Percentiles rank a stretch among this genome's conserved stretches.
Evolutionary conservation across 2,797 vertebrate species (phyloP).

Genomic region (Eulemur albifrons): DNA sequence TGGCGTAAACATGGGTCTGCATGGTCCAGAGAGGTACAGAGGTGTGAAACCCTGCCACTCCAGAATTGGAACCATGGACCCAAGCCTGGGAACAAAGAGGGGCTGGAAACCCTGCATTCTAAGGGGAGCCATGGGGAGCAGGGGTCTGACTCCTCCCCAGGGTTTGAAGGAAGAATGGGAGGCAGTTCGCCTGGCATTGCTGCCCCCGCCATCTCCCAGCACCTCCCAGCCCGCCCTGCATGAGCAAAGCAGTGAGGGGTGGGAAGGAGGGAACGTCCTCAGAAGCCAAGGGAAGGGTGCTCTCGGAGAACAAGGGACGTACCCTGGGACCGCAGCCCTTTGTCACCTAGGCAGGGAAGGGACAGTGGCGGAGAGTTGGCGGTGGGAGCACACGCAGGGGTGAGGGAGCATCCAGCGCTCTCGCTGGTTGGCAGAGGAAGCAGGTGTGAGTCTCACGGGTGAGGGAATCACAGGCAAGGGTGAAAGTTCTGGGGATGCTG

Average conservation of each 20-base stretch:
- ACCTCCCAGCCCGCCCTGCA: too few relatives aligned
- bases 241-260: background rate
- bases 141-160: background rate
- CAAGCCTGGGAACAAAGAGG: background rate
- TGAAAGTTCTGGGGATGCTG: background rate
- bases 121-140: background rate
- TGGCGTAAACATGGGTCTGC: background rate
- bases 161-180: background rate
- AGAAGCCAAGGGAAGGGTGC: background rate
- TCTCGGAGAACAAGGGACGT: background rate
- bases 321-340: too few relatives aligned
- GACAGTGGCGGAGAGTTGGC: background rate
- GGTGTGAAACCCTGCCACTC: too few relatives aligned
- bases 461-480: background rate
- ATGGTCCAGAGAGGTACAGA: background rate
- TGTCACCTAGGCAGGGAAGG: background rate
- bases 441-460: too few relatives aligned
- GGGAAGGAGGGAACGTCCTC: background rate
- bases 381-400: slow-evolving; percentile 63
- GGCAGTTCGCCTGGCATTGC: background rate
- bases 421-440: slow-evolving; percentile 23
- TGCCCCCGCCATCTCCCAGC: too few relatives aligned
- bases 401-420: background rate
- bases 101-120: background rate
- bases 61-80: background rate